Conservation (phyloP, 1,140 invertebrate species). For the Bombus difficillimus region DNA sequence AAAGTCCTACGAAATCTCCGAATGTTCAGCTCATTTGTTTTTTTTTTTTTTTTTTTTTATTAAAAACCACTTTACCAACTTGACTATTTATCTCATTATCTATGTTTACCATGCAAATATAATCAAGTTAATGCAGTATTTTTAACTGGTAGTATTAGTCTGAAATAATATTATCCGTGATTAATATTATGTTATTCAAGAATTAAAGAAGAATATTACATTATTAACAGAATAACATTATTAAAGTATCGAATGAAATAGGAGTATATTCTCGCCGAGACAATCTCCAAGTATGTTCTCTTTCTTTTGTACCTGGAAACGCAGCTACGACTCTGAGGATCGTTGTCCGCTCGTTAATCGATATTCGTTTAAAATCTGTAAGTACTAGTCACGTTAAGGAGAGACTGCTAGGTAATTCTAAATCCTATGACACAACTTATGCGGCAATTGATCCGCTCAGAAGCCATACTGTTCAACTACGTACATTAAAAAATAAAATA, state of each 20-base stretch:
- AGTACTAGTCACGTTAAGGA: not conserved
- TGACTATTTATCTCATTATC: too few species aligned
- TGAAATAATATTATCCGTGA: not conserved
- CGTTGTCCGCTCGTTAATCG: conserved; percentile 7
- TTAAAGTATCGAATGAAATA: not conserved
- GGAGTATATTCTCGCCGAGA: not conserved
- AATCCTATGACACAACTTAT: not conserved
- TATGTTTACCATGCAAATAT: too few species aligned
- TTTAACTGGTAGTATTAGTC: not conserved
- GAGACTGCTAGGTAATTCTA: not conserved
- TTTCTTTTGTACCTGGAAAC: not conserved
- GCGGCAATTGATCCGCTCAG: not conserved
- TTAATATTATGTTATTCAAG: not conserved
- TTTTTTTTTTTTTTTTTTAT: too few species aligned
- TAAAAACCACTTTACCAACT: too few species aligned
- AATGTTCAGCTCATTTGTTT: too few species aligned
- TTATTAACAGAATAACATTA: not conserved
- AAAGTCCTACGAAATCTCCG: too few species aligned
- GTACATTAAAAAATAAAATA: too few species aligned
- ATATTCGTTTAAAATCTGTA: conserved; percentile 2
- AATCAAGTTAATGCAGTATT: not conserved
- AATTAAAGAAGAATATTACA: not conserved
- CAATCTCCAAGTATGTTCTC: too few species aligned
- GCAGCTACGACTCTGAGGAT: conserved; percentile 31
- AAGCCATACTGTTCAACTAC: not conserved